Base-by-base conservation (phyloP, 2,888 invertebrate species). In the Patella caerulea region DNA sequence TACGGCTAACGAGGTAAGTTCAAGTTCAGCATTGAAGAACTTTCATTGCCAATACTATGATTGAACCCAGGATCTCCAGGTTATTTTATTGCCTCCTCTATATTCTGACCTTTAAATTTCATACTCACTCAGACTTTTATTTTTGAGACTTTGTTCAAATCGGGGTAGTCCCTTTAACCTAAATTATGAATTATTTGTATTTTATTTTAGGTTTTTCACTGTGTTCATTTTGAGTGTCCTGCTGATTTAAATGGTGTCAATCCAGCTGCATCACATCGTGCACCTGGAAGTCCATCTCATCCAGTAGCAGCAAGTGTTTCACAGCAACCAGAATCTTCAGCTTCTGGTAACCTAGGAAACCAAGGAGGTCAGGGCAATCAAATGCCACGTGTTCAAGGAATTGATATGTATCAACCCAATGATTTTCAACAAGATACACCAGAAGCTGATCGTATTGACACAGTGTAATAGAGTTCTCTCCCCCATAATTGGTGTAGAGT, bases 151-250 rank as follows among this genome's bases (percentile, higher is more conserved):
- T 29, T 29, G 29, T 29, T 29, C 29, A 29, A 29, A 29, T 29
- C 29, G 29, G 29, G 29, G 29, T 29, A 29, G 29, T 29, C 29
- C 29, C 29, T 29, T 45, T 9, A 45, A 45, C 45, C 45, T 0
- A 45, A 45, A 45, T 45, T 4, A 59, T 11, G 24, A 24, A 19
- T 12, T 12, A 24, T 15, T 65, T 65, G 2, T 65, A 12, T 65
- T 65, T 65, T 12, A 12, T 86, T 90, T 3, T 86, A 97, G 96
- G 97, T 98, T 77, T 99, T 99, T 92, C 98, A 99, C 91, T 96
- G 98, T 91, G 99, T 99, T 76, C 99, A 99, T 93, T 95, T 99
- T 92, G 99, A 99, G 93, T 97, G 97, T 87, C 98, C 99, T 9
- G 88, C 89, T n/a, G 88, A 88, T 74, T 83, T 80, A n/a, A 78